These are phyloP conservation scores for Macrosteles quadrilineatus DNA, from an alignment of 1,140 invertebrate species.

Conservation along the genomic window DNA sequence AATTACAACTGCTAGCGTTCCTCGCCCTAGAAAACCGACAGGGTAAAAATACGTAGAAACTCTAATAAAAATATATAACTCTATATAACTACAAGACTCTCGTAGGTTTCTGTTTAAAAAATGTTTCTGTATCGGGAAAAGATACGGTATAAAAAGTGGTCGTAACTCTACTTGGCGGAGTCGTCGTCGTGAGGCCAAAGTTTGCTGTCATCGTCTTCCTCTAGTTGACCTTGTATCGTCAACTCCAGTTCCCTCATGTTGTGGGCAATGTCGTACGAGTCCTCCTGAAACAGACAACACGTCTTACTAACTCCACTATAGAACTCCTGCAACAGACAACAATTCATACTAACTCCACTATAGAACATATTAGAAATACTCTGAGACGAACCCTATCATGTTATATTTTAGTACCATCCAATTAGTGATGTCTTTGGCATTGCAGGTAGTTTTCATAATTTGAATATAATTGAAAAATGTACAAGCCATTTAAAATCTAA, in stretches of 20 bases:
- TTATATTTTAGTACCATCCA: too few species aligned
- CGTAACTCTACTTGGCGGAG: constrained; percentile 38
- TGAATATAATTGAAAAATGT: too few species aligned
- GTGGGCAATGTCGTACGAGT: constrained; percentile 67
- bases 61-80: background rate
- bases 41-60: background rate
- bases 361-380: too few species aligned
- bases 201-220: constrained; percentile 67
- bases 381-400: too few species aligned
- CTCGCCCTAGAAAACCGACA: too few species aligned
- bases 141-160: background rate
- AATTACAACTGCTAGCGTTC: too few species aligned
- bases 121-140: background rate
- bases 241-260: constrained; percentile 68
- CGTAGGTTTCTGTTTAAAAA: background rate
- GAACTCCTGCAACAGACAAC: too few species aligned
- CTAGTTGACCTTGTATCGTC: constrained; percentile 64
- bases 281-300: constrained; percentile 52
- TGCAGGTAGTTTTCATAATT: too few species aligned
- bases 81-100: background rate
- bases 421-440: too few species aligned
- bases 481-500: too few species aligned
- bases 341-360: too few species aligned
- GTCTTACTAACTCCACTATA: too few species aligned
- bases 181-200: constrained; percentile 65